Percentiles rank a stretch among this genome's conserved stretches.
Evolutionary conservation across 1,140 invertebrate species (phyloP).

Genomic region (Hyposmocoma kahamanoa): DNA sequence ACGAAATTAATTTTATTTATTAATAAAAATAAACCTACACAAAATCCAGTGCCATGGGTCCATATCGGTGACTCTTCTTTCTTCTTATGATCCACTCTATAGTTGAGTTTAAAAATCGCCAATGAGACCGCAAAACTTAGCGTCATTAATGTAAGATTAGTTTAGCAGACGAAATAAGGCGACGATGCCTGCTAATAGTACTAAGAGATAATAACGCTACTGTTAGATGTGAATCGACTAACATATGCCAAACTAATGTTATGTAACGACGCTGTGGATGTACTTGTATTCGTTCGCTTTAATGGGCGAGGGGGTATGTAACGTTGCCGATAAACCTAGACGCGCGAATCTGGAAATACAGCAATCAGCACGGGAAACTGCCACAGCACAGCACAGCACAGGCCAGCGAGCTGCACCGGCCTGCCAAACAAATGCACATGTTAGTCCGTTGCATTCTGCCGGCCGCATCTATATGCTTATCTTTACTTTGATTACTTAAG

Average conservation of each 20-base stretch:
- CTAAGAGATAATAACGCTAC: no score
- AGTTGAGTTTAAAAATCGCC: not conserved
- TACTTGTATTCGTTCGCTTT: not conserved
- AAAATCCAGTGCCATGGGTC: constrained; percentile 12
- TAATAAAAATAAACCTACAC: constrained; percentile 17
- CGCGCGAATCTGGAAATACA: constrained; percentile 62
- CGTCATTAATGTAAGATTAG: no score
- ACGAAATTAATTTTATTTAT: constrained; percentile 18
- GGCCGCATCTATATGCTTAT: no score
- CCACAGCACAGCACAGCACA: constrained; percentile 50
- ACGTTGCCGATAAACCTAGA: constrained; percentile 45
- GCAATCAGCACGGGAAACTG: constrained; percentile 68
- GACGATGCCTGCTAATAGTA: no score
- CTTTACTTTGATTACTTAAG: no score
- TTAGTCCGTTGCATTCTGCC: constrained; percentile 33
- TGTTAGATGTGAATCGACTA: no score
- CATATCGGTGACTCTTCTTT: constrained; percentile 13
- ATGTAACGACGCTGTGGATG: no score
- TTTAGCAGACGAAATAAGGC: no score
- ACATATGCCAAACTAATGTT: no score
- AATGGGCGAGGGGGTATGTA: not conserved
- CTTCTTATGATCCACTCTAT: constrained; percentile 2
- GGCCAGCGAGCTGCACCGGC: constrained; percentile 70
- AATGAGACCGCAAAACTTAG: no score
- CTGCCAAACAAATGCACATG: constrained; percentile 66